These are phyloP conservation scores for Hexactinellida sp. DNA, from an alignment of 37 sponge, comb jelly and placozoan genomes.

Conservation along the genomic window DNA sequence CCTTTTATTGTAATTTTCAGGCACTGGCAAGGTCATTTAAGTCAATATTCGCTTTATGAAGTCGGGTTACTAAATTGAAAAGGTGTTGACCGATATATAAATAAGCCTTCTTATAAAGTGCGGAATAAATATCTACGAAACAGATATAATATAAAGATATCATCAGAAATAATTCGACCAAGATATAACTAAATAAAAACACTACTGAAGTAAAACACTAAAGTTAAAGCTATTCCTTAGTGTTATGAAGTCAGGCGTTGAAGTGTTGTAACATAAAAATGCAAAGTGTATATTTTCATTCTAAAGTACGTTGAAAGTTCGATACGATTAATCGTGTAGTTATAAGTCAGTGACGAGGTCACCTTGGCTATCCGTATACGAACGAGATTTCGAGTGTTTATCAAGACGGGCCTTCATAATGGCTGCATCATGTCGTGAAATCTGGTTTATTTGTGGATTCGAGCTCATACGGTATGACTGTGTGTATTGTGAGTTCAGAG, in stretches of 20 bases:
- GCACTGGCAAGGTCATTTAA: no score
- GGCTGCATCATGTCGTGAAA: background rate
- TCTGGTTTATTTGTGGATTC: background rate
- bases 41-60: no score
- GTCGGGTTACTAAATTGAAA: no score
- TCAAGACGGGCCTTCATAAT: background rate
- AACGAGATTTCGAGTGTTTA: background rate
- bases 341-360: constrained; percentile 4
- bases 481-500: background rate
- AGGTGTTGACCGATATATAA: no score
- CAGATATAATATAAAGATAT: constrained; percentile 2
- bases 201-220: background rate
- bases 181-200: constrained; percentile 2
- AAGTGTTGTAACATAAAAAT: background rate
- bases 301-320: background rate
- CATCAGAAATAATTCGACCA: constrained; percentile 15
- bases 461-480: background rate
- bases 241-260: no score
- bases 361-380: background rate
- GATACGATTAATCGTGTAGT: background rate
- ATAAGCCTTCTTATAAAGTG: no score
- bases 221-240: background rate
- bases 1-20: no score
- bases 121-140: no score
- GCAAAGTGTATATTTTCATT: background rate